Base-by-base conservation (phyloP, 2,888 invertebrate genomes). In the Steinernema hermaphroditum region DNA sequence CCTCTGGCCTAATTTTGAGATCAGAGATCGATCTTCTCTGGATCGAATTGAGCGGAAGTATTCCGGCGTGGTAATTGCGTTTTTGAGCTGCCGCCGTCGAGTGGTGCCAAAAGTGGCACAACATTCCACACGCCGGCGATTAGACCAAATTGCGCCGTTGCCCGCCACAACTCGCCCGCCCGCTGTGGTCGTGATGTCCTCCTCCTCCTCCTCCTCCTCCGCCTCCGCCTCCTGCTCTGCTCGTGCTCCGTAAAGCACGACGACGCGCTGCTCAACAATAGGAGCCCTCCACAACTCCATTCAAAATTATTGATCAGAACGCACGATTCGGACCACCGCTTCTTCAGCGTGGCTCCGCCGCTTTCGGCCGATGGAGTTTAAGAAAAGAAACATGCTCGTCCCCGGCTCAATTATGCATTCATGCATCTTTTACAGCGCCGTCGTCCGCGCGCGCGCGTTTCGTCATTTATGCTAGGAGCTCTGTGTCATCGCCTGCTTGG, bases 271-370 rank as follows among this genome's bases (percentile, higher is more conserved):
- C 37, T 8, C 46, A 46, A 46, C 46, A 46, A 46, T 46, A 46
- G 46, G 46, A 46, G 54, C 54, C 22, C 49, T n/a, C 9, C 27
- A 16, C 4, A 12, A 27, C 24, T 27, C 54, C 54, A 54, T 27
- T 54, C 54, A 54, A 54, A 54, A 54, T 54, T 54, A 54, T 54
- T 54, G 54, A 54, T 54, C 54, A 54, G 6, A 12, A 16, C 16
- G 46, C 19, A 4, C 46, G 16, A n/a, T 46, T 46, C 46, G 46
- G 37, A 37, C 37, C 37, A 12, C 37, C 37, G 37, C 37, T 37
- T 37, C 37, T 37, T 12, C 37, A 37, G 6, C 12, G 4, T 37
- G 37, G 37, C 37, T 37, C 12, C 37, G 37, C 6, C 37, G n/a
- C n/a, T n/a, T n/a, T n/a, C n/a, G 6, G 37, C 37, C 12, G 37